These are phyloP conservation scores for Phodopus roborovskii DNA, from an alignment of 2,113 vertebrate species.

Conservation along the genomic window DNA sequence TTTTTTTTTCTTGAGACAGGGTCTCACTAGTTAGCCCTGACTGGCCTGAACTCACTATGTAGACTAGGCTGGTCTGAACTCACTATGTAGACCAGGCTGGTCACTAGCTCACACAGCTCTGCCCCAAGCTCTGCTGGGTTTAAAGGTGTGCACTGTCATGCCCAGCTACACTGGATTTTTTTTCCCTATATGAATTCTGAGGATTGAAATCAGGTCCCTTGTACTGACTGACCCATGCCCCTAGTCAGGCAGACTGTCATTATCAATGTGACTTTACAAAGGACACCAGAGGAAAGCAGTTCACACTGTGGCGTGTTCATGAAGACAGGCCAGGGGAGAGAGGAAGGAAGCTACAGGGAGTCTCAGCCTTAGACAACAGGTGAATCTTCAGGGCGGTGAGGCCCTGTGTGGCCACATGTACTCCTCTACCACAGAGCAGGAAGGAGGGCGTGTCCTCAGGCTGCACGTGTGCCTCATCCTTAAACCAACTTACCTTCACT, in stretches of 20 bases:
- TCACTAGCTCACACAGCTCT: not conserved
- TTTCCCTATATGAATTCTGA: not conserved
- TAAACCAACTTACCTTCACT: fast-evolving
- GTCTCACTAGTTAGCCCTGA: not conserved
- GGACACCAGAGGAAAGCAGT: not conserved
- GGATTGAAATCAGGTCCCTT: not conserved
- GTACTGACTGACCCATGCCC: not conserved
- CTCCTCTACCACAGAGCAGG: fast-evolving
- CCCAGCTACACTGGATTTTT: not conserved
- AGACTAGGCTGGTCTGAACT: not conserved
- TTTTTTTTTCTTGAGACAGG: not conserved
- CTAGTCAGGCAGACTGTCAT: not conserved
- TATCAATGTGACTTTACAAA: not conserved
- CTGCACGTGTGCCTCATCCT: fast-evolving
- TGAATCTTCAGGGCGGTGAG: fast-evolving
- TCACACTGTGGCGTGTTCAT: fast-evolving
- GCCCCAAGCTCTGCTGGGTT: too few relatives aligned
- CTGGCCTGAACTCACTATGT: not conserved
- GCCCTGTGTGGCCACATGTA: fast-evolving
- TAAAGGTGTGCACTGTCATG: not conserved
- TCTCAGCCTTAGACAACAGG: too few relatives aligned
- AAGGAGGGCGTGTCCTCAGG: fast-evolving
- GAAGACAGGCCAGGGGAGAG: not conserved
- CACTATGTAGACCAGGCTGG: not conserved
- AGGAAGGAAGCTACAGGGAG: fast-evolving